phyloP scores from a whole-genome alignment of 2,888 invertebrate genomes.

The Drosophila neonasuta region DNA sequence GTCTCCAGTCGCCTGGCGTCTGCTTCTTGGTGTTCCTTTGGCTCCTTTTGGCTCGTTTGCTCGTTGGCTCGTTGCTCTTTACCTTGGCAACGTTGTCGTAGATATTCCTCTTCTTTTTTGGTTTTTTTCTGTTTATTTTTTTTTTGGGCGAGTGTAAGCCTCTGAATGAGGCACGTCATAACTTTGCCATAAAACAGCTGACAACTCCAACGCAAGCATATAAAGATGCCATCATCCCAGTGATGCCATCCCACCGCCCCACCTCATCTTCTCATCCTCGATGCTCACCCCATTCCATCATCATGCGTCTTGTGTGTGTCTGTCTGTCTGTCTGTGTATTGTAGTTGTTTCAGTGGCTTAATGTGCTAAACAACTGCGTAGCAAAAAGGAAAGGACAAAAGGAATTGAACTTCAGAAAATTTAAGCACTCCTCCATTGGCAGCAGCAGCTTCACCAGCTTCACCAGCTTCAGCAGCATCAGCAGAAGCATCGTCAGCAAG shows the following conservation, averaged over 20 bases:
- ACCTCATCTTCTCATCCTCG: conserved; percentile 4
- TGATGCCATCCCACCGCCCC: conserved; percentile 5
- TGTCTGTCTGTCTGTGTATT: conserved; percentile 9
- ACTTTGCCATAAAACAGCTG: conserved; percentile 72
- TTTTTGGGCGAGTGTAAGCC: conserved; percentile 50
- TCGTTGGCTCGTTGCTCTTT: conserved; percentile 20
- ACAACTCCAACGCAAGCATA: conserved; percentile 60
- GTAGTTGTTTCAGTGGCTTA: conserved; percentile 69
- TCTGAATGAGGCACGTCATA: conserved; percentile 70
- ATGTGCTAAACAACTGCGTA: conserved; percentile 68
- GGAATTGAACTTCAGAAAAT: conserved; percentile 51
- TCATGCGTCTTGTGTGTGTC: not conserved
- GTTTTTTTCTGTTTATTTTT: not conserved
- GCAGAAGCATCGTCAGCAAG: conserved; percentile 13
- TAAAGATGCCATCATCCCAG: conserved; percentile 57
- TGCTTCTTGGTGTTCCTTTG: conserved; percentile 7
- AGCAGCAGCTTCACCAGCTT: not conserved
- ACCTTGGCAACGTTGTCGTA: conserved; percentile 48
- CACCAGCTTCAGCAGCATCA: not conserved
- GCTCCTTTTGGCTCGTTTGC: not conserved
- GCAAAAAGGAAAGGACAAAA: conserved; percentile 37
- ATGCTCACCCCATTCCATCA: not conserved
- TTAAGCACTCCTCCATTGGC: conserved; percentile 51
- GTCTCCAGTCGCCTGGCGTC: conserved; percentile 3
- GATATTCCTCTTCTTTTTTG: conserved; percentile 6